Base-by-base conservation (phyloP, 2,888 invertebrate species). In the Schrankia costaestrigalis region DNA sequence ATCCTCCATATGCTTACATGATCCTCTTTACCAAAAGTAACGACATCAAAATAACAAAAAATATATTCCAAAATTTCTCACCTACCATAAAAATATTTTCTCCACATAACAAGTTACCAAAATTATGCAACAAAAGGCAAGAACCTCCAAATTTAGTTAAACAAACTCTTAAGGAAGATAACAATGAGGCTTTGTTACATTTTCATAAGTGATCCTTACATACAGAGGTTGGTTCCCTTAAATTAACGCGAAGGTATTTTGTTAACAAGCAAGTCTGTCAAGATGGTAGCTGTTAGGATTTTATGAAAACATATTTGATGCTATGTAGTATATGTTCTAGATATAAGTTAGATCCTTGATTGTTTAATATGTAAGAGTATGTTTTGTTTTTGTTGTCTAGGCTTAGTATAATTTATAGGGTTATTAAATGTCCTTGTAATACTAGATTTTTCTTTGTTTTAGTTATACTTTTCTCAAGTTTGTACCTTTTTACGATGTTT, bases 131-230 rank as follows among this genome's bases (percentile, higher is more conserved):
- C 43, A 51, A 56, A 41, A 27, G 25, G 27, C 26, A 35, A 42
- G 39, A 41, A 41, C 22, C 15, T 28, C 31, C 23, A 24, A 37
- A 37, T 42, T 40, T 30, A 29, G 13, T 31, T 29, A 58, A 49
- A 43, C 42, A 41, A 40, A 40, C 52, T 35, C 41, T 41, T 24
- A 23, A 23, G 36, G 56, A 45, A 34, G 30, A 41, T 38, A 53
- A 60, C 61, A 57, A 60, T 50, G 29, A 37, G n/a, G 9, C 61
- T 47, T 57, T 57, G 61, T 61, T 57, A 60, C 36, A 47, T 42
- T 57, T 44, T 57, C 61, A 54, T 57, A 60, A 57, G 61, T 57
- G 41, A 56, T 42, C 40, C 47, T 56, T 44, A 55, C 33, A 55
- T 44, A 36, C 33, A 37, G 27, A 57, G 41, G 43, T 55, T 25